Evolutionary conservation across 1,140 invertebrate species (phyloP), one percentile per base, ranked within the genome.

Genomic region (Diprion similis): DNA sequence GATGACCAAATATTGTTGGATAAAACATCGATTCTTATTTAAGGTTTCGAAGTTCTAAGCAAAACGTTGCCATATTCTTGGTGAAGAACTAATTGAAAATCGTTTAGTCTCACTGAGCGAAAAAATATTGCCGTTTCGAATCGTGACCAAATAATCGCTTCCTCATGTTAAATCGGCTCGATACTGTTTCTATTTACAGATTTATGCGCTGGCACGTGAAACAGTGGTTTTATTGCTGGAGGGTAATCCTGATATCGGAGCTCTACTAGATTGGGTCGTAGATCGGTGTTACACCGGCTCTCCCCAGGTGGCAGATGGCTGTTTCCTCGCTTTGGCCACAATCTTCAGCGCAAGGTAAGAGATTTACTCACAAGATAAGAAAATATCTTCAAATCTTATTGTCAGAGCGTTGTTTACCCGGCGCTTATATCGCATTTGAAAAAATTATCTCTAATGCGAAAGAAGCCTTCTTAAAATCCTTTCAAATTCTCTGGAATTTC

Each of bases 261-360:
- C 95, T 4, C 88, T 99, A 15, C 88, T 99, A 8, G 98, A 99
- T 87, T 99, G 98, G 98, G 94, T 98, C 0, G 97, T 99, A 19
- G 96, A 99, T 88, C 92, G 97, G 69, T 99, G 98, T 87, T 99
- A 98, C 83, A 99, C 97, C 0, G 97, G 96, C 6, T 86, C 92
- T 8, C 92, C 94, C 10, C 91, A 95, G 75, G 96, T 99, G 19
- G 97, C 97, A 9, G 97, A 99, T 85, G 95, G 96, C 1, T 99
- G 98, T 84, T 99, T 99, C 84, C 91, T 96, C 80, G 96, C 98
- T 10, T 90, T 99, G 15, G 96, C 97, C 24, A 95, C 97, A 15
- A 96, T 99, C 76, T 99, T 99, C 85, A 98, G 96, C 83, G 95
- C 96, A 46, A 94, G 95, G 96, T 97, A 85, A 89, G 88, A 46